phyloP scores from a whole-genome alignment of 2,797 vertebrate species.

The Brachyrhaphis roseni region DNA sequence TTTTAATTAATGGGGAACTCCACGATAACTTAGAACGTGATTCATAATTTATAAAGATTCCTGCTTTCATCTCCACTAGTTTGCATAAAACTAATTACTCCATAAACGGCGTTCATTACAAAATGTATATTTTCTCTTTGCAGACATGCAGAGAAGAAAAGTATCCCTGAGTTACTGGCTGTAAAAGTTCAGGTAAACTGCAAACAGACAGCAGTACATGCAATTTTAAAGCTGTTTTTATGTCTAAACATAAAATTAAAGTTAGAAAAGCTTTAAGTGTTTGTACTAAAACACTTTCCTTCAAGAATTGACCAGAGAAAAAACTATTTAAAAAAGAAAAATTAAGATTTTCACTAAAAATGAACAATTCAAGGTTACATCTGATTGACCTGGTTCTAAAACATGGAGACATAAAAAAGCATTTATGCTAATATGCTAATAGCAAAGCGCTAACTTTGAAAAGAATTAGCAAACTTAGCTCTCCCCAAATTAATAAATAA shows the following conservation, averaged over 20 bases:
- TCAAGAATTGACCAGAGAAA: neutral
- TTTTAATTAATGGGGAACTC: constrained; percentile 93
- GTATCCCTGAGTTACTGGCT: constrained; percentile 60
- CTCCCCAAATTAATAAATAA: no score
- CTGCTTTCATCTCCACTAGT: constrained; percentile 97
- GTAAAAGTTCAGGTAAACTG: constrained; percentile 22
- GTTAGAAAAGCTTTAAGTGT: neutral
- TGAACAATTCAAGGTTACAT: no score
- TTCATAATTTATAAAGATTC: constrained; percentile 99
- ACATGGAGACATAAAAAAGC: neutral
- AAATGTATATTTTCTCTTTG: constrained; percentile 80
- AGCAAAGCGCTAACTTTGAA: no score
- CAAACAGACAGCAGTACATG: neutral
- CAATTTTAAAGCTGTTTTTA: neutral
- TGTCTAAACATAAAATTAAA: neutral
- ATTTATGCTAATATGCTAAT: no score
- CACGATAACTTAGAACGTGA: constrained; percentile 93
- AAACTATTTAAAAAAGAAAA: neutral
- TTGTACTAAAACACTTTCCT: neutral
- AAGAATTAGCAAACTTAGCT: no score
- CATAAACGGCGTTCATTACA: constrained; percentile 98
- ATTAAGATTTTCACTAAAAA: no score
- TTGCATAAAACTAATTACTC: constrained; percentile 99
- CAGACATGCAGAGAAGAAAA: constrained; percentile 60
- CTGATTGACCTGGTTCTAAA: neutral